A percentile compares a stretch with the other conserved stretches of the same genome.
phyloP scores from a whole-genome alignment of 2,797 vertebrate genomes.

The Micromesistius poutassou region DNA sequence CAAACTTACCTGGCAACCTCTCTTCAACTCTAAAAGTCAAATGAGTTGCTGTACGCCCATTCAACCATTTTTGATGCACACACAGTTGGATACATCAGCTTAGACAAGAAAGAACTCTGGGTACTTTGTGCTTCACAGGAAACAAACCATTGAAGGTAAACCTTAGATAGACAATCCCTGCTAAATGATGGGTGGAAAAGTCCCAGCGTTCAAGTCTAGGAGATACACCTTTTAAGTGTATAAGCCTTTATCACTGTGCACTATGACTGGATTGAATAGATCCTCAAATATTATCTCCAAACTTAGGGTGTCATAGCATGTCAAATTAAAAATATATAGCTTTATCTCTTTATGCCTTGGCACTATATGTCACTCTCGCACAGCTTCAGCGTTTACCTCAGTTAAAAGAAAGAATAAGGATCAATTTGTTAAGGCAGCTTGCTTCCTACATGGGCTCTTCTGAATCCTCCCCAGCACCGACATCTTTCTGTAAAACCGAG shows the following conservation, averaged over 20 bases:
- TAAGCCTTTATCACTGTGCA: not conserved
- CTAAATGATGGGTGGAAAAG: not conserved
- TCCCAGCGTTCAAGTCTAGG: not conserved
- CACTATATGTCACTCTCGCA: not conserved
- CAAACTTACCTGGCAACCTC: not conserved
- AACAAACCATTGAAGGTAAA: not conserved
- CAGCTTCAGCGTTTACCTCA: not conserved
- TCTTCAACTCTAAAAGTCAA: not conserved
- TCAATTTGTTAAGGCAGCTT: not conserved
- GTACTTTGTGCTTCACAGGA: not conserved
- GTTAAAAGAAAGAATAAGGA: not conserved
- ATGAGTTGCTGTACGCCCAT: not conserved
- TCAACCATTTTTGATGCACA: not conserved
- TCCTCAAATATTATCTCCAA: slow-evolving; percentile 3
- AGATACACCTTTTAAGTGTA: not conserved
- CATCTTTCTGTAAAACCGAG: slow-evolving; percentile 25
- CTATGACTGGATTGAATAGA: not conserved
- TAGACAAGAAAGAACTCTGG: slow-evolving; percentile 1
- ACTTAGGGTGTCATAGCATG: not conserved
- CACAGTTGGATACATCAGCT: not conserved
- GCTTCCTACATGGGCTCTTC: slow-evolving; percentile 3
- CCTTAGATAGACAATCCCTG: not conserved
- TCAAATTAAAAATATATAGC: not conserved
- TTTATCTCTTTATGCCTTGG: not conserved
- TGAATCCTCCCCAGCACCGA: slow-evolving; percentile 12